Conservation (phyloP, 2,113 vertebrate species). For the Prionailurus bengalensis region DNA sequence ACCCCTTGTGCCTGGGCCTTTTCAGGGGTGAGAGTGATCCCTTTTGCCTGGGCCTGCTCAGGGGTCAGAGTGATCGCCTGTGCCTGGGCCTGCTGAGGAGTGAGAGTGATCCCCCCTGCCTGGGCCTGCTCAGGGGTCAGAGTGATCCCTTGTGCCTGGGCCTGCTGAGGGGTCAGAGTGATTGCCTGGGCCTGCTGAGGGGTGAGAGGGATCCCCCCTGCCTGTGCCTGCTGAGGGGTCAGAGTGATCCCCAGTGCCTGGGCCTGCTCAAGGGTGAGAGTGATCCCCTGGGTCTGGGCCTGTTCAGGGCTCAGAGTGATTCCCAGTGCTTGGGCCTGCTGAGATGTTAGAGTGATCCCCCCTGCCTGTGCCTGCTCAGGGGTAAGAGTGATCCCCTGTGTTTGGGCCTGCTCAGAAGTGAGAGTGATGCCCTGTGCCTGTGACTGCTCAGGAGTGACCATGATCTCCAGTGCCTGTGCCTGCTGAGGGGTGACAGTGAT, state of each 20-base stretch:
- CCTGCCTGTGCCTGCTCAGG: background rate
- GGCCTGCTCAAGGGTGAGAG: background rate
- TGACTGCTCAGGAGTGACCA: background rate
- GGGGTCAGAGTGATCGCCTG: no score
- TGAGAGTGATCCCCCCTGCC: no score
- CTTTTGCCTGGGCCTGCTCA: no score
- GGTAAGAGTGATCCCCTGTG: accelerated
- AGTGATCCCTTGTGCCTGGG: no score
- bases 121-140: no score
- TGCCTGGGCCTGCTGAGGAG: accelerated
- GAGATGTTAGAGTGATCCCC: background rate
- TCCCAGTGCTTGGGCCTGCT: background rate
- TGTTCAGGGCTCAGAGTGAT: background rate
- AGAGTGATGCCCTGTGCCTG: accelerated
- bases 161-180: no score
- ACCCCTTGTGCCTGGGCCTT: no score
- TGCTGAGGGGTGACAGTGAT: background rate
- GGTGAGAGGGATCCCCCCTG: accelerated
- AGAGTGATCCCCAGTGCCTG: background rate
- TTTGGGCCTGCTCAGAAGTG: accelerated
- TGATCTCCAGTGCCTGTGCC: accelerated
- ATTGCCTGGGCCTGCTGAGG: background rate
- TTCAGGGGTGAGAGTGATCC: no score
- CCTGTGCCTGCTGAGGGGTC: accelerated
- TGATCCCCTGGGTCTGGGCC: accelerated